Evolutionary conservation across 2,888 invertebrate genomes (phyloP), one percentile per base, ranked within the genome.

Genomic region (Acleris sparsana): DNA sequence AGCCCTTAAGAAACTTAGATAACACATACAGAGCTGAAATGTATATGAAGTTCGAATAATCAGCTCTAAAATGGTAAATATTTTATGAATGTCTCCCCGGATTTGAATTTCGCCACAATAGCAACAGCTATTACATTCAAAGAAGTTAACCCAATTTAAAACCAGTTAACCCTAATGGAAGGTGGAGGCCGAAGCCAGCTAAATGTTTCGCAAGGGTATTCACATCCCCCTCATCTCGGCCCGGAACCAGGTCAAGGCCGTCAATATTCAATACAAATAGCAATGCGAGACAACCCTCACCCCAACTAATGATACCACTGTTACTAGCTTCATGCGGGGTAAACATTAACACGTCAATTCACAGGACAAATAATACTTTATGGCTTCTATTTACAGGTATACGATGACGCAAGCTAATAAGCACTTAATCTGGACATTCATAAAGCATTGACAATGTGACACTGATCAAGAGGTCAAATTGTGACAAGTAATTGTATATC

Each of bases 171-270:
- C 39, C 11, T 39, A 39, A 39, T 39, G 13, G 39, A 39, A 39
- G 39, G 13, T 39, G 39, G 39, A 39, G 39, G 39, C 39, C 53
- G 44, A 29, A 66, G 52, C 53, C 25, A 63, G 61, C 62, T 55
- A 60, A 61, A 61, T 57, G 61, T 61, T 53, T 65, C 56, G 63
- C 11, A 16, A 53, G 53, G 62, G 48, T 29, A 49, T 74, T 71
- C 75, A 69, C 76, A 75, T 78, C 80, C 83, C 25, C 84, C 81
- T 75, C 73, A 74, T 71, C 72, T 71, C 73, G 55, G 60, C 68
- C 53, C 55, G 67, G 70, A 75, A 80, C 81, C 72, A 74, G 86
- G 87, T 87, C 87, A 87, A 87, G 86, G 86, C 73, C 83, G 73
- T 76, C 79, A 76, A 81, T 85, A 83, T 81, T 82, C 80, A 82